phyloP scores from a whole-genome alignment of 1,140 invertebrate genomes.

The Chymomyza costata region DNA sequence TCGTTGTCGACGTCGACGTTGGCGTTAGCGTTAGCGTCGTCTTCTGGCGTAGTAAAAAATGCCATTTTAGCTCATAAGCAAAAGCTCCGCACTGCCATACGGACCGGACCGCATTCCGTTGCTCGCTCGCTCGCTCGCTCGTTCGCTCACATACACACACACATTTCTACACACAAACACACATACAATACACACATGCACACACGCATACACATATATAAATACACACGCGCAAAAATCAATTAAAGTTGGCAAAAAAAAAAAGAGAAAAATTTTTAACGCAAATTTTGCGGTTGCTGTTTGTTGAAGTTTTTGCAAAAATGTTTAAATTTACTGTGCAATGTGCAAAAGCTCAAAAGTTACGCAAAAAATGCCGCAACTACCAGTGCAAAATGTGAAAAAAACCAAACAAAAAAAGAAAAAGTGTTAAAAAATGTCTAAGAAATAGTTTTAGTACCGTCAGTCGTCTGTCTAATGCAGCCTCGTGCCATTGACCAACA shows the following conservation, averaged over 20 bases:
- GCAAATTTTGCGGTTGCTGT: constrained; percentile 25
- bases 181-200: background rate
- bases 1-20: too few species aligned
- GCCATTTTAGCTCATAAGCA: constrained; percentile 46
- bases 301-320: constrained; percentile 17
- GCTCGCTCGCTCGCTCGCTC: constrained; percentile 40
- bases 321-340: constrained; percentile 53
- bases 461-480: constrained; percentile 24
- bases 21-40: too few species aligned
- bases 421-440: constrained; percentile 30
- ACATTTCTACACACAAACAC: constrained; percentile 10
- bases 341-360: constrained; percentile 55
- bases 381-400: constrained; percentile 56
- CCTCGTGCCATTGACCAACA: constrained; percentile 52
- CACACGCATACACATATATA: constrained; percentile 24
- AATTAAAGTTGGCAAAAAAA: constrained; percentile 46
- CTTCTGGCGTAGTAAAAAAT: constrained; percentile 43
- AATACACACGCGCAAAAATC: constrained; percentile 61
- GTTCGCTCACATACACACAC: constrained; percentile 23
- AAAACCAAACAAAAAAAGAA: constrained; percentile 41
- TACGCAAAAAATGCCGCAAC: constrained; percentile 65
- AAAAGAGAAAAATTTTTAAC: constrained; percentile 16
- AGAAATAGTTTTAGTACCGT: constrained; percentile 34
- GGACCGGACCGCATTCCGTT: constrained; percentile 59
- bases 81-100: constrained; percentile 71